Evolutionary conservation across 2,797 vertebrate species (phyloP).

Genomic region (Diplodus puntazzo): DNA sequence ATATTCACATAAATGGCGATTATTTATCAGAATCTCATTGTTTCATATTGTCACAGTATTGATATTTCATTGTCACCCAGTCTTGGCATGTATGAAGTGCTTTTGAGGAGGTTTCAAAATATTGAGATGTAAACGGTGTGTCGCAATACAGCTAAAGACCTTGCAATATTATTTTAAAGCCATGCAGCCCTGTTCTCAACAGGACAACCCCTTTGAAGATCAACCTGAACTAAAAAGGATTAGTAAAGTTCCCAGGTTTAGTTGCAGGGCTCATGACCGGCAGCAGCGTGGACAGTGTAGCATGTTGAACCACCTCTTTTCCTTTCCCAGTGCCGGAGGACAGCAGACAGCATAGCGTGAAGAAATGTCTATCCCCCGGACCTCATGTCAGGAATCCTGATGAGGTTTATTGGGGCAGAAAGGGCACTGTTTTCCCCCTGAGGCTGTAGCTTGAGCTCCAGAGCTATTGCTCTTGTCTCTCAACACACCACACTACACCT

Average conservation of each 20-base stretch:
- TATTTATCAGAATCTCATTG: no score
- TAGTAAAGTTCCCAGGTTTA: slow-evolving; percentile 14
- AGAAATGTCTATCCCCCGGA: slow-evolving; percentile 91
- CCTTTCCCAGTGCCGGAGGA: slow-evolving; percentile 83
- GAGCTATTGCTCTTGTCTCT: slow-evolving; percentile 75
- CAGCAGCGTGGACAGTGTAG: slow-evolving; percentile 40
- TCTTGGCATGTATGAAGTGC: no score
- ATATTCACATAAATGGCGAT: no score
- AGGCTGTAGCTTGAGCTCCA: slow-evolving; percentile 78
- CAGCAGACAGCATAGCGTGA: slow-evolving; percentile 91
- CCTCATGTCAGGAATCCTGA: slow-evolving; percentile 86
- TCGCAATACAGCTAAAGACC: no score
- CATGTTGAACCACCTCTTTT: slow-evolving; percentile 61
- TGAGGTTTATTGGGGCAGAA: slow-evolving; percentile 97
- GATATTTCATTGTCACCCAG: no score
- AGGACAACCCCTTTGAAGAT: not conserved
- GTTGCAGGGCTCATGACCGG: slow-evolving; percentile 23
- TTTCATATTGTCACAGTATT: no score
- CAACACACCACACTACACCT: slow-evolving; percentile 50
- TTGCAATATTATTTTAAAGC: no score
- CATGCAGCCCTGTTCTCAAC: not conserved
- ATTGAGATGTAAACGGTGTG: no score
- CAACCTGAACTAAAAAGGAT: slow-evolving; percentile 16
- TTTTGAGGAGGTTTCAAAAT: no score
- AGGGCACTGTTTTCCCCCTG: slow-evolving; percentile 86